Conservation (phyloP, 2,113 vertebrate genomes). For the Pycnonotus jocosus region DNA sequence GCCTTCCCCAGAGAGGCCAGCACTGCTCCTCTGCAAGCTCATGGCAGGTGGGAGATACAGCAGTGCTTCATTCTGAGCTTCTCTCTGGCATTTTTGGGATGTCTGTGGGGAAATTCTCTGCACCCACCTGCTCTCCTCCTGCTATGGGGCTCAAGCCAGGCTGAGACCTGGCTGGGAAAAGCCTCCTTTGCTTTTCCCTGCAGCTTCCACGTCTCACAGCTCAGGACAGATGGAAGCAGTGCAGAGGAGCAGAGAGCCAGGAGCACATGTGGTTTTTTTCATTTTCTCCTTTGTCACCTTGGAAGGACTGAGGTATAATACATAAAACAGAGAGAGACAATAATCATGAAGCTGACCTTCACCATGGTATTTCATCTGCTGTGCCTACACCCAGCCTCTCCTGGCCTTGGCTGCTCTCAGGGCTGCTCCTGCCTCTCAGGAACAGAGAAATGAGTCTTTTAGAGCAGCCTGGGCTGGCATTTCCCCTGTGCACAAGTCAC, state of each 20-base stretch:
- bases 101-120: neutral
- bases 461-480: neutral
- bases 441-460: neutral
- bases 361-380: neutral
- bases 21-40: neutral
- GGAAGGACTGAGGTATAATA: neutral
- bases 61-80: neutral
- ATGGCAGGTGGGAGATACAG: fast-evolving
- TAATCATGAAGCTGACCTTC: neutral
- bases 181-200: neutral
- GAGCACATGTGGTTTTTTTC: constrained; percentile 13
- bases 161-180: neutral
- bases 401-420: neutral
- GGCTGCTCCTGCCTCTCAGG: neutral
- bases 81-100: neutral
- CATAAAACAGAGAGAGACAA: neutral
- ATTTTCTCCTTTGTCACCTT: constrained; percentile 19
- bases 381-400: fast-evolving
- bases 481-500: neutral
- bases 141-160: neutral
- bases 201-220: neutral
- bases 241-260: neutral
- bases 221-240: neutral
- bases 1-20: neutral
- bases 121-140: neutral